Conservation (phyloP, 2,888 invertebrate genomes). For the Cremastinae sp. region DNA sequence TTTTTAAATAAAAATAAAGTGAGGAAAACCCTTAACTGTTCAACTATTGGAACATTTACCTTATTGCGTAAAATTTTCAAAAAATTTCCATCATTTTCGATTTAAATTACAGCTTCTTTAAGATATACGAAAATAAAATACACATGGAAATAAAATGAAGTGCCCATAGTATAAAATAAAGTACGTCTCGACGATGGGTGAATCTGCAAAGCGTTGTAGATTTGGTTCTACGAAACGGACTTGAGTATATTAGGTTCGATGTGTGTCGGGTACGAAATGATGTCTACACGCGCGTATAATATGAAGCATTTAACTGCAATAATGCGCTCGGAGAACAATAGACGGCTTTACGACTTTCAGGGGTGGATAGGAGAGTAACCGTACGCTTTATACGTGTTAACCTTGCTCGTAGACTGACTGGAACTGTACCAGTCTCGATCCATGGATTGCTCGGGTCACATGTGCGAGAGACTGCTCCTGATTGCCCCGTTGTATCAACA, state of each 20-base stretch:
- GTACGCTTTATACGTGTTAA: slow-evolving; percentile 53
- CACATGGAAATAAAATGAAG: no score
- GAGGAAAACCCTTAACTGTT: no score
- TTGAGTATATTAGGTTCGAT: slow-evolving; percentile 60
- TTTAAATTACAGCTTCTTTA: no score
- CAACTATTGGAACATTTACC: no score
- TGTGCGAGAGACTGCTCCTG: slow-evolving; percentile 35
- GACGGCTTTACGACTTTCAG: slow-evolving; percentile 49
- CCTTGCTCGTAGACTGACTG: slow-evolving; percentile 38
- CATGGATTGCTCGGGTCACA: slow-evolving; percentile 38
- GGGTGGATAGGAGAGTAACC: slow-evolving; percentile 40
- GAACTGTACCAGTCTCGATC: slow-evolving; percentile 33
- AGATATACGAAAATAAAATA: no score
- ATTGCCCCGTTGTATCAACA: slow-evolving; percentile 27
- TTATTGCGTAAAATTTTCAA: no score
- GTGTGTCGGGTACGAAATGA: no score
- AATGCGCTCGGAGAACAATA: slow-evolving; percentile 67
- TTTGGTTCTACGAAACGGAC: not conserved
- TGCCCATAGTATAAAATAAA: no score
- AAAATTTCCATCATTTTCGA: no score
- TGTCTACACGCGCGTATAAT: slow-evolving; percentile 57
- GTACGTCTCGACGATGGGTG: not conserved
- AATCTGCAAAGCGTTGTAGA: slow-evolving; percentile 1
- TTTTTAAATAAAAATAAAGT: no score
- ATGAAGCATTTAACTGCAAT: slow-evolving; percentile 67